Base-by-base conservation (phyloP, 2,797 vertebrate species). In the Urocyon cinereoargenteus region DNA sequence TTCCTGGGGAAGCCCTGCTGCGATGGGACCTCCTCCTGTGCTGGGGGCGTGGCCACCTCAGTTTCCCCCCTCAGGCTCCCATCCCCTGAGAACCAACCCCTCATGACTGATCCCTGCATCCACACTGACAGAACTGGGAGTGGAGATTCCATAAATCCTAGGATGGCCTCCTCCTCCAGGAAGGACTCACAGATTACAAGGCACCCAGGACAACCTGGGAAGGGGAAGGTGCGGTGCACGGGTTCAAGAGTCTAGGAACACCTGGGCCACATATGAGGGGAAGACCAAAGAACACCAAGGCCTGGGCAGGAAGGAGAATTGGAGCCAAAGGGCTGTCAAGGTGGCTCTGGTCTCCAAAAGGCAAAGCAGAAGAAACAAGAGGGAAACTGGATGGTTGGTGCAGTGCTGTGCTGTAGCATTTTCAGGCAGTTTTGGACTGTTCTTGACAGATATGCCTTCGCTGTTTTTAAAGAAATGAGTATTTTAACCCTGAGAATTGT, bases 401-500 rank as follows among this genome's bases (percentile, higher is more conserved):
- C 19, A 34, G 15, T 0, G 1, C 6, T 16, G 16, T 16, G 40
- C 26, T 12, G 24, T 0, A 3, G 61, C 6, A 10, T 26, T 61
- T 21, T 34, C 1, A 18, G 51, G 19, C 24, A 53, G 5, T 79
- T 79, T 16, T 15, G 2, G 16, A 8, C n/a, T 15, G 55, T 1
- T 3, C 68, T 28, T 0, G 1, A 86, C 6, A 53, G n/a, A 70
- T 0, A 16, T 5, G 62, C 51, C 18, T 5, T 12, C 8, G 3
- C 0, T 55, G 72, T 40, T 24, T 59, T 89, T 36, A 62, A 62
- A 62, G 45, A 21, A 19, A 21, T 0, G 11, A 45, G 34, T 14
- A 31, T 55, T 55, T 59, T 53, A 11, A 49, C 34, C 51, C 21
- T 5, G 66, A n/a, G 31, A 87, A 24, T 0, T 22, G 31, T 1